Evolutionary conservation across 1,140 invertebrate genomes (phyloP).

Genomic region (Oscheius sp.): DNA sequence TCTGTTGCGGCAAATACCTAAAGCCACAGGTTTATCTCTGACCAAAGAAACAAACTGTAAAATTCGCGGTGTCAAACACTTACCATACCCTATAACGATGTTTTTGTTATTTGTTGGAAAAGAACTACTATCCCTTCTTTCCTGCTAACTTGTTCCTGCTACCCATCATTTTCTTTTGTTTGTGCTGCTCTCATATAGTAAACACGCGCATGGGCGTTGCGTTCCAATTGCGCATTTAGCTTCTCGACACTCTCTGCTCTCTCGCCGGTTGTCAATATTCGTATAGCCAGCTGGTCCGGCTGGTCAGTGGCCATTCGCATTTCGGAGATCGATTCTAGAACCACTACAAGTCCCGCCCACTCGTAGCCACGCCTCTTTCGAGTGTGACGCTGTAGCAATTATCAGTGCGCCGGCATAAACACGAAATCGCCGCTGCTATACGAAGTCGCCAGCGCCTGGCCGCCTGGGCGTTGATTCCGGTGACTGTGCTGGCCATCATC

Average conservation of each 20-base stretch:
- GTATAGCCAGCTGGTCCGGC: conserved; percentile 8
- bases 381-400: conserved; percentile 11
- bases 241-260: neutral
- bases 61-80: too few species aligned
- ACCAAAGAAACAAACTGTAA: too few species aligned
- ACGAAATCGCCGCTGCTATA: neutral
- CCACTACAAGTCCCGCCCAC: conserved; percentile 2
- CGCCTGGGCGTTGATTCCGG: neutral
- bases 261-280: conserved; percentile 6
- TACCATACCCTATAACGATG: too few species aligned
- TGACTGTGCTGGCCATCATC: too few species aligned
- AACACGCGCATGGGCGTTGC: too few species aligned
- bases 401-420: conserved; percentile 5
- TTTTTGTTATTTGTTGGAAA: too few species aligned
- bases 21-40: too few species aligned
- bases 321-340: neutral
- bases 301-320: conserved; percentile 1
- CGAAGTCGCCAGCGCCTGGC: neutral
- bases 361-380: neutral
- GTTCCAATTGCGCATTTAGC: neutral
- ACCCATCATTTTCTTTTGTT: too few species aligned
- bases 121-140: too few species aligned
- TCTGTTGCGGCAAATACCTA: too few species aligned
- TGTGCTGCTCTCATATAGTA: too few species aligned
- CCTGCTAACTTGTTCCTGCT: too few species aligned